phyloP scores from a whole-genome alignment of 2,113 vertebrate species.

The Uropsilus gracilis region DNA sequence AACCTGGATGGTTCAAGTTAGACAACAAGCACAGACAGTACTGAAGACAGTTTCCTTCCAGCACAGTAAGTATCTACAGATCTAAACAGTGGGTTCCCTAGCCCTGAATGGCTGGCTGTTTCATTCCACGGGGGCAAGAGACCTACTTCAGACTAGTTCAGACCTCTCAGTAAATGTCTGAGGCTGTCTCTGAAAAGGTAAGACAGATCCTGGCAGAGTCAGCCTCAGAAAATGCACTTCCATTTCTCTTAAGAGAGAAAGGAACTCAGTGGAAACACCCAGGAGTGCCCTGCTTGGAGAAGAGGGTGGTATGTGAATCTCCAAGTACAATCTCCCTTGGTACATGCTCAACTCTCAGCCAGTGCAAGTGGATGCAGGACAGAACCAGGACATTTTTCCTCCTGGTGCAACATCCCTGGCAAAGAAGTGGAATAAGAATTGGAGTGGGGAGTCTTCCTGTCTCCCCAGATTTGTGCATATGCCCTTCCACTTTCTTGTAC shows the following conservation, averaged over 20 bases:
- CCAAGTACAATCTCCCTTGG: background rate
- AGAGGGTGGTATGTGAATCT: background rate
- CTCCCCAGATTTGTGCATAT: background rate
- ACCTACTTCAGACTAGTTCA: background rate
- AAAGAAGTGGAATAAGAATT: background rate
- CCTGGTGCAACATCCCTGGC: background rate
- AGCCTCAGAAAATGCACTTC: background rate
- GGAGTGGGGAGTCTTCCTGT: too few relatives aligned
- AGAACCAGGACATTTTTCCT: background rate
- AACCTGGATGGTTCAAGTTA: background rate
- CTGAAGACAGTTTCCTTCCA: background rate
- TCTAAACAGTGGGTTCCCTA: background rate
- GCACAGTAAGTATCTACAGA: background rate
- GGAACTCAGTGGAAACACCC: background rate
- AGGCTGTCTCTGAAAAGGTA: background rate
- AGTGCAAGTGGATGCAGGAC: background rate
- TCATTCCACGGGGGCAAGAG: background rate
- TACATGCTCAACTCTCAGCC: background rate
- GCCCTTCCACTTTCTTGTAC: background rate
- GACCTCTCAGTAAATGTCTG: accelerated
- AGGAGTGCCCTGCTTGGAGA: background rate
- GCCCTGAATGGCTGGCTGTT: background rate
- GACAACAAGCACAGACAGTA: background rate
- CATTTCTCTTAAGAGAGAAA: background rate
- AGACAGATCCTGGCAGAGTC: background rate